phyloP scores from a whole-genome alignment of 2,797 vertebrate species.

The Salmo trutta region DNA sequence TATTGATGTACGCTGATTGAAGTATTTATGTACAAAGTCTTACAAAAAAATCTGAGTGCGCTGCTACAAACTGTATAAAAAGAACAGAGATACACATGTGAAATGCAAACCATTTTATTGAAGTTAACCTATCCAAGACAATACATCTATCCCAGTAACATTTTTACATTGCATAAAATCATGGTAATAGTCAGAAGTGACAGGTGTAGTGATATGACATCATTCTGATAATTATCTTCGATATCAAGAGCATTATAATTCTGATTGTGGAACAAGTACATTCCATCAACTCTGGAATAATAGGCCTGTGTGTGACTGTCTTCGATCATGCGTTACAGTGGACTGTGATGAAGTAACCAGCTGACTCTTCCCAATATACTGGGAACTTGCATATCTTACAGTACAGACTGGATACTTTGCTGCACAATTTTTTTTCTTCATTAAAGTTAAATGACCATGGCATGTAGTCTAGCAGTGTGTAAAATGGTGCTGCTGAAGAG shows the following conservation, averaged over 20 bases:
- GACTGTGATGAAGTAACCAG: slow-evolving; percentile 61
- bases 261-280: slow-evolving; percentile 56
- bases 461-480: slow-evolving; percentile 9
- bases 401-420: slow-evolving; percentile 27
- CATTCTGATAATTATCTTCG: slow-evolving; percentile 33
- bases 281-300: slow-evolving; percentile 60
- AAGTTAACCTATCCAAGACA: slow-evolving; percentile 63
- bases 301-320: slow-evolving; percentile 56
- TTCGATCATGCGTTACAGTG: slow-evolving; percentile 72
- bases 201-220: slow-evolving; percentile 65
- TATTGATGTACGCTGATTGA: background rate
- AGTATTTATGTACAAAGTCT: no score
- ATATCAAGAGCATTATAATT: slow-evolving; percentile 25
- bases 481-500: slow-evolving; percentile 29
- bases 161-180: slow-evolving; percentile 76
- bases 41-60: background rate
- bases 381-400: slow-evolving; percentile 69
- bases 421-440: background rate
- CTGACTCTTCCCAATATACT: slow-evolving; percentile 57
- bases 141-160: slow-evolving; percentile 65
- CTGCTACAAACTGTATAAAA: background rate
- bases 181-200: slow-evolving; percentile 54
- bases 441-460: slow-evolving; percentile 31
- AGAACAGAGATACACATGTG: slow-evolving; percentile 20
- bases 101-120: slow-evolving; percentile 68